Evolutionary conservation across 1,140 invertebrate genomes (phyloP).

Genomic region (Zaprionus gabonicus): DNA sequence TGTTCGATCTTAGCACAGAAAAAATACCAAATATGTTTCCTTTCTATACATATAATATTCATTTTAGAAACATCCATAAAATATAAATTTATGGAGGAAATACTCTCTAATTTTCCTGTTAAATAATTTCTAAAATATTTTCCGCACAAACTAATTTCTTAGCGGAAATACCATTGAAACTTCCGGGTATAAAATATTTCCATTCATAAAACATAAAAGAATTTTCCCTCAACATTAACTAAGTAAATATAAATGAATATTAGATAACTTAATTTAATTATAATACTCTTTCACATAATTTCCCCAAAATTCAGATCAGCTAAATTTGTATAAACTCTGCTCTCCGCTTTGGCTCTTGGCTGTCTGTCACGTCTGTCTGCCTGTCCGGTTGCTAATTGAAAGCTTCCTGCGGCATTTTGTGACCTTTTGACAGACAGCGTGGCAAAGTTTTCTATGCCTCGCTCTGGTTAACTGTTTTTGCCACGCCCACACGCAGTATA

Average conservation of each 20-base stretch:
- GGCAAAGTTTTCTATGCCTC: neutral
- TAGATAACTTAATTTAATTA: neutral
- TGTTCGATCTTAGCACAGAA: too few relatives aligned
- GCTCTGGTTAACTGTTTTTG: neutral
- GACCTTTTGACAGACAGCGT: constrained; percentile 4
- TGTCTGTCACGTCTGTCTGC: neutral
- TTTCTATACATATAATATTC: too few relatives aligned
- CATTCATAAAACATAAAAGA: neutral
- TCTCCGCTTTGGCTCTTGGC: neutral
- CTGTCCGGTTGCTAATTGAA: constrained; percentile 1
- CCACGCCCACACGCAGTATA: constrained; percentile 3
- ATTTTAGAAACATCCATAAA: too few relatives aligned
- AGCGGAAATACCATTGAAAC: neutral
- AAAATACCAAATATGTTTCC: too few relatives aligned
- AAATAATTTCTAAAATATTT: too few relatives aligned
- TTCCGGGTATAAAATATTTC: neutral
- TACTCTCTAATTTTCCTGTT: too few relatives aligned
- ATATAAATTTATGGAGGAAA: too few relatives aligned
- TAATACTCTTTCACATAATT: neutral
- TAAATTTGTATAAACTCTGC: neutral
- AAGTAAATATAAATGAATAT: neutral
- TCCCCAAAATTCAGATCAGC: neutral
- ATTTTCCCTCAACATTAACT: neutral
- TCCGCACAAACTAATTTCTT: neutral
- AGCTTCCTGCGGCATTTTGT: constrained; percentile 6